A percentile compares a stretch with the other conserved stretches of the same genome.
These are phyloP conservation scores for Laupala kohalensis DNA, from an alignment of 1,140 invertebrate genomes.

Conservation along the genomic window DNA sequence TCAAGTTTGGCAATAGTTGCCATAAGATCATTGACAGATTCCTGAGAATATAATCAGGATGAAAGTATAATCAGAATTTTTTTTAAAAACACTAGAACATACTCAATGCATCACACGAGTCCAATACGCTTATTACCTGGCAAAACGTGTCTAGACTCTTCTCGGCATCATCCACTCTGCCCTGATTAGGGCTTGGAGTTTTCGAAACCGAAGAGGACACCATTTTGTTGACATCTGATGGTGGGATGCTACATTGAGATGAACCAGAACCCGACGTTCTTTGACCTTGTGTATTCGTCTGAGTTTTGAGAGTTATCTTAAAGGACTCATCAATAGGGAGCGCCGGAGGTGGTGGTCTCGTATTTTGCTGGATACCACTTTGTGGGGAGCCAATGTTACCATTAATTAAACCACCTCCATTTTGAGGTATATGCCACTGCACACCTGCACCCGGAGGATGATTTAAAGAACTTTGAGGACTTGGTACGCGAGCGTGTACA, in stretches of 20 bases:
- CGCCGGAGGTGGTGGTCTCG: constrained; percentile 23
- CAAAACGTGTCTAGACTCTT: constrained; percentile 59
- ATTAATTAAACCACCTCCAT: constrained; percentile 20
- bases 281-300: neutral
- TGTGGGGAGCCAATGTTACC: neutral
- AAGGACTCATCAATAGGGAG: constrained; percentile 39
- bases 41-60: constrained; percentile 26
- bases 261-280: constrained; percentile 18
- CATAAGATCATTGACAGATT: constrained; percentile 71
- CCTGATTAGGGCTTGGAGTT: constrained; percentile 57
- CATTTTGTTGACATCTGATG: constrained; percentile 17
- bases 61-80: neutral
- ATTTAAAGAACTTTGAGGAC: constrained; percentile 10
- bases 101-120: neutral
- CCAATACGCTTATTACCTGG: constrained; percentile 21
- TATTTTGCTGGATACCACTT: neutral
- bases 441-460: constrained; percentile 22
- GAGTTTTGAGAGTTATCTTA: constrained; percentile 38
- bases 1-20: constrained; percentile 70
- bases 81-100: neutral
- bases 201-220: constrained; percentile 60
- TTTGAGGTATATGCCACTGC: constrained; percentile 54
- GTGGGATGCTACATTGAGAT: constrained; percentile 25
- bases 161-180: constrained; percentile 25
- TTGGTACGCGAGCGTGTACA: constrained; percentile 6